Evolutionary conservation across 1,140 invertebrate species (phyloP).

Genomic region (Drosophila dunni): DNA sequence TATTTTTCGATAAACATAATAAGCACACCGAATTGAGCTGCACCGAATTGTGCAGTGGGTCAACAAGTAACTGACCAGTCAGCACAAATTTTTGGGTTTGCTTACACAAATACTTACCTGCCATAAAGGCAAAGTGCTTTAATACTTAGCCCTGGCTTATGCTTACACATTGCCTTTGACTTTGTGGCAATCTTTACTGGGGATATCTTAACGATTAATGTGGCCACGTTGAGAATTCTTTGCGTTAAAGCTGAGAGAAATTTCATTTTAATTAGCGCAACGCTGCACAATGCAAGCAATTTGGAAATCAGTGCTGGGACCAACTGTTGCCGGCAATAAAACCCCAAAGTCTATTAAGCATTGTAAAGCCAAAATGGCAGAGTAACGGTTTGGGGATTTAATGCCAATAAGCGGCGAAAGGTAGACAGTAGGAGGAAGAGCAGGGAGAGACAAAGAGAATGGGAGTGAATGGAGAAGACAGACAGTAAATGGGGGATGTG

Average conservation of each 20-base stretch:
- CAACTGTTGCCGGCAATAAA: conserved; percentile 62
- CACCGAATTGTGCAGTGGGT: too few relatives aligned
- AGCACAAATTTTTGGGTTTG: conserved; percentile 64
- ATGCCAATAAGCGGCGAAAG: conserved; percentile 71
- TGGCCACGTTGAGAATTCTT: conserved; percentile 2
- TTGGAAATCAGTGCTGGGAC: conserved; percentile 13
- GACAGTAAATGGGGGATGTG: conserved; percentile 3
- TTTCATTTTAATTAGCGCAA: conserved; percentile 72
- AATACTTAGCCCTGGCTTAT: conserved; percentile 44
- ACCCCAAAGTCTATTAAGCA: conserved; percentile 79
- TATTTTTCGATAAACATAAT: background rate
- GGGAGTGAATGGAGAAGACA: too few relatives aligned
- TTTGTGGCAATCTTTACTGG: background rate
- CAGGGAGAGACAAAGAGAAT: conserved; percentile 3
- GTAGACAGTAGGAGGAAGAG: conserved; percentile 8
- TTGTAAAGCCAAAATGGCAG: conserved; percentile 69
- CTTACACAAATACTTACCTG: conserved; percentile 68
- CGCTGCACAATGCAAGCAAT: conserved; percentile 44
- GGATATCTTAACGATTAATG: background rate
- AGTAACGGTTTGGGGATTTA: conserved; percentile 56
- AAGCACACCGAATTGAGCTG: conserved; percentile 13
- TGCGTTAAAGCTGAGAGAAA: conserved; percentile 42
- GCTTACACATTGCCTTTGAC: conserved; percentile 29
- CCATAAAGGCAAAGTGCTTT: conserved; percentile 56
- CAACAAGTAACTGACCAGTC: conserved; percentile 58